Percentiles rank a stretch among this genome's conserved stretches.
These are phyloP conservation scores for Acanthacorydalis orientalis DNA, from an alignment of 2,888 invertebrate genomes.

Conservation along the genomic window DNA sequence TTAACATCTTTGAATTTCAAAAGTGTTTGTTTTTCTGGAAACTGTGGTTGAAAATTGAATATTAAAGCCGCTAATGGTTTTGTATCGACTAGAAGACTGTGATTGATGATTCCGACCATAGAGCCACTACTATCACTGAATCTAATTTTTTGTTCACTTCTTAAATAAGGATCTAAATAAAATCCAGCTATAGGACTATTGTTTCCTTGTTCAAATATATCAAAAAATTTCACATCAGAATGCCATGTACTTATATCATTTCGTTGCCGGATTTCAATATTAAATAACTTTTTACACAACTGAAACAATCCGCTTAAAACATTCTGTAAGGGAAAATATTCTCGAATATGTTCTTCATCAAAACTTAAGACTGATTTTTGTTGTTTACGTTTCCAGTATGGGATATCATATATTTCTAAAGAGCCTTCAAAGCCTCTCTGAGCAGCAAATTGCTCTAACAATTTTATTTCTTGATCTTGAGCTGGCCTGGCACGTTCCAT, in stretches of 20 bases:
- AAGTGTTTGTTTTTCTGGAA: conserved; percentile 44
- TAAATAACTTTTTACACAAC: conserved; percentile 61
- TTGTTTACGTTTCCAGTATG: conserved; percentile 74
- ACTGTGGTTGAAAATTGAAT: conserved; percentile 61
- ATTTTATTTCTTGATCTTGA: conserved; percentile 57
- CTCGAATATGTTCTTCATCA: conserved; percentile 51
- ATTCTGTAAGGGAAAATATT: conserved; percentile 68
- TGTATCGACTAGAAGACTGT: conserved; percentile 41
- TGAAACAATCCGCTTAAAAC: conserved; percentile 67
- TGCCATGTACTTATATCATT: conserved; percentile 62
- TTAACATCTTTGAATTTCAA: conserved; percentile 61
- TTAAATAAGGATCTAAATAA: conserved; percentile 67
- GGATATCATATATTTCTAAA: conserved; percentile 68
- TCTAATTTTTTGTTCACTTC: conserved; percentile 44
- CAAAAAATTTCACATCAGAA: conserved; percentile 66
- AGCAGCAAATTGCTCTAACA: conserved; percentile 53
- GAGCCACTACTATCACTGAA: conserved; percentile 47
- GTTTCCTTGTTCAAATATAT: conserved; percentile 53
- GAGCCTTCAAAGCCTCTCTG: conserved; percentile 49
- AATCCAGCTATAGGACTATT: conserved; percentile 59
- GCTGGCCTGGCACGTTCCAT: conserved; percentile 51
- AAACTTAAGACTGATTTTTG: conserved; percentile 43
- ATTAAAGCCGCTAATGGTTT: conserved; percentile 67
- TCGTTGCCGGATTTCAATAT: conserved; percentile 53
- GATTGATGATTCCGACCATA: conserved; percentile 63